These are phyloP conservation scores for Galerucella nymphaeae DNA, from an alignment of 2,888 invertebrate genomes.

Conservation along the genomic window DNA sequence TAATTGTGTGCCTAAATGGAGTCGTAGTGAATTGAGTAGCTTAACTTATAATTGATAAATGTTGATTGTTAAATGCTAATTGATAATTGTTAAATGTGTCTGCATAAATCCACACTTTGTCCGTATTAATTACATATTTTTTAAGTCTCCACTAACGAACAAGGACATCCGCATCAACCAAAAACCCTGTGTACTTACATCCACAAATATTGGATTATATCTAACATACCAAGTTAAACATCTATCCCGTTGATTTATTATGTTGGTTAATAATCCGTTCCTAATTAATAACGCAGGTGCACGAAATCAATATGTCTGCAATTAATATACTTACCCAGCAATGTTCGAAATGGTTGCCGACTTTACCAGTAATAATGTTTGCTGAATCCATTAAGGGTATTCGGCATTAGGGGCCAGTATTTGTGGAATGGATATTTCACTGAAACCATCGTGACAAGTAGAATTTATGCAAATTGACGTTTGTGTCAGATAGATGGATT, in stretches of 20 bases:
- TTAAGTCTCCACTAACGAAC: too few relatives aligned
- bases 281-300: slow-evolving; percentile 25
- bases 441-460: background rate
- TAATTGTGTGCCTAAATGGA: too few relatives aligned
- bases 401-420: background rate
- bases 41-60: too few relatives aligned
- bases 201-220: background rate
- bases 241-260: slow-evolving; percentile 9
- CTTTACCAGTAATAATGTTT: background rate
- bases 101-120: too few relatives aligned
- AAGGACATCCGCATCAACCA: too few relatives aligned
- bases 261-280: slow-evolving; percentile 5
- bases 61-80: too few relatives aligned
- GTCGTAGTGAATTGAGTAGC: too few relatives aligned
- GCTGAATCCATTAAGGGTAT: background rate
- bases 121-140: too few relatives aligned
- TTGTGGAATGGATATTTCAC: background rate
- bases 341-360: slow-evolving; percentile 13
- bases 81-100: too few relatives aligned
- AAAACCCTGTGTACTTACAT: background rate
- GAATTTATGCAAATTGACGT: background rate
- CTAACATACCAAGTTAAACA: slow-evolving; percentile 12
- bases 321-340: slow-evolving; percentile 19
- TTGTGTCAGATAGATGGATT: too few relatives aligned
- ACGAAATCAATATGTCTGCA: slow-evolving; percentile 18